A percentile compares a stretch with the other conserved stretches of the same genome.
These are phyloP conservation scores for Orussus abietinus DNA, from an alignment of 1,140 invertebrate genomes.

Conservation along the genomic window DNA sequence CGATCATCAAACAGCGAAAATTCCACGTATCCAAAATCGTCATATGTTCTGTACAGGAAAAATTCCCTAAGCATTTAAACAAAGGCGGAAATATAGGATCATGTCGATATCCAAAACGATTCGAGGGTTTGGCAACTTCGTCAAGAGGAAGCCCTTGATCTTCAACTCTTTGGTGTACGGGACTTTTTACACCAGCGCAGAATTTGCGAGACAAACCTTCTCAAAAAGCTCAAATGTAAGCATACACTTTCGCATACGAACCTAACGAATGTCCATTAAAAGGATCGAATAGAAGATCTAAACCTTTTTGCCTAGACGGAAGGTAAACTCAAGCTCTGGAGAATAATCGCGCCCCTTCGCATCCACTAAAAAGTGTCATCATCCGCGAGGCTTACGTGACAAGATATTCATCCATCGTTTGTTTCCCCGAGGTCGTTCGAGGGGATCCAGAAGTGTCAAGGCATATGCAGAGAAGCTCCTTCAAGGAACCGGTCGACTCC, in stretches of 20 bases:
- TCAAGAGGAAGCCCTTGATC: slow-evolving; percentile 59
- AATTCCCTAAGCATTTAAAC: neutral
- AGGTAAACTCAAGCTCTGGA: slow-evolving; percentile 14
- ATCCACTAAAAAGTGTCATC: slow-evolving; percentile 1
- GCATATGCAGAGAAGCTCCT: neutral
- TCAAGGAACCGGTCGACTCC: slow-evolving; percentile 13
- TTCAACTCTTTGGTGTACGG: slow-evolving; percentile 75
- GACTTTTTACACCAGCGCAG: slow-evolving; percentile 71
- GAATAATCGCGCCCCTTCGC: neutral
- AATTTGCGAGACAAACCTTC: slow-evolving; percentile 72
- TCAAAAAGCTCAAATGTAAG: slow-evolving; percentile 50
- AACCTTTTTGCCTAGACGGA: too few relatives aligned
- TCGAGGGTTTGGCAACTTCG: slow-evolving; percentile 22
- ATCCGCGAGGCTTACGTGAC: neutral
- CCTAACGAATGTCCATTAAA: too few relatives aligned
- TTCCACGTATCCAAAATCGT: neutral
- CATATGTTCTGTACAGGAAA: neutral
- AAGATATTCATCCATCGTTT: neutral
- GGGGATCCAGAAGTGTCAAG: slow-evolving; percentile 1
- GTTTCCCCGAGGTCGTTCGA: neutral
- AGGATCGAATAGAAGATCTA: too few relatives aligned
- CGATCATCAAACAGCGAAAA: neutral
- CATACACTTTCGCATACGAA: slow-evolving; percentile 4
- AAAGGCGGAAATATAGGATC: neutral
- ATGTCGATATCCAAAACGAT: neutral